These are phyloP conservation scores for Hypsibius dujardini DNA, from an alignment of 1,140 invertebrate genomes.

Conservation along the genomic window DNA sequence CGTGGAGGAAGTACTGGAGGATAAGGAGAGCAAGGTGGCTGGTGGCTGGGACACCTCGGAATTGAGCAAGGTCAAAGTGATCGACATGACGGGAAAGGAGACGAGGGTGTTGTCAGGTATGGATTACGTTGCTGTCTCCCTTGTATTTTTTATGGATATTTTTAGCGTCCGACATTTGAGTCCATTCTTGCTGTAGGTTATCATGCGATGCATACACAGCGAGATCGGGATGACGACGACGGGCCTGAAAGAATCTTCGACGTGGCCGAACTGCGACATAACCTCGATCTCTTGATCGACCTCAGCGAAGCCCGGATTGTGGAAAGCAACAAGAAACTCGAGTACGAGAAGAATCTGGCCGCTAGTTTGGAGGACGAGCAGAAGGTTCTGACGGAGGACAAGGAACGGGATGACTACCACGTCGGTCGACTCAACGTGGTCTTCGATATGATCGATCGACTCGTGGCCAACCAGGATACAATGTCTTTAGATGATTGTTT, in stretches of 20 bases:
- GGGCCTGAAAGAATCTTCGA: slow-evolving; percentile 43
- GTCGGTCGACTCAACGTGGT: slow-evolving; percentile 54
- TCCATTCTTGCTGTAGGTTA: slow-evolving; percentile 46
- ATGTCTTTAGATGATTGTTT: slow-evolving; percentile 53
- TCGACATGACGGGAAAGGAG: slow-evolving; percentile 93
- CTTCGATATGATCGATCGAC: slow-evolving; percentile 44
- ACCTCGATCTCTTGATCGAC: slow-evolving; percentile 72
- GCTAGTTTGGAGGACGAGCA: slow-evolving; percentile 60
- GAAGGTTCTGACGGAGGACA: slow-evolving; percentile 46
- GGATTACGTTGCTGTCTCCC: slow-evolving; percentile 20
- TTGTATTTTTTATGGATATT: slow-evolving; percentile 17
- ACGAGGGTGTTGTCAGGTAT: slow-evolving; percentile 61
- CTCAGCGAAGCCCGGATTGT: slow-evolving; percentile 89
- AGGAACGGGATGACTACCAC: slow-evolving; percentile 52
- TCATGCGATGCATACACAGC: slow-evolving; percentile 57
- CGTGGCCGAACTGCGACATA: slow-evolving; percentile 75
- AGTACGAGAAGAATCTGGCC: slow-evolving; percentile 54
- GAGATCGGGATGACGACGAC: slow-evolving; percentile 33
- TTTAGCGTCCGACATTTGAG: no score
- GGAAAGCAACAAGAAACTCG: slow-evolving; percentile 57
- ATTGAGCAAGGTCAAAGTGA: slow-evolving; percentile 68
- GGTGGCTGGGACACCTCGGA: slow-evolving; percentile 37
- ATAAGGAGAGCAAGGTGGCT: slow-evolving; percentile 30
- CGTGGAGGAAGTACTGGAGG: slow-evolving; percentile 76
- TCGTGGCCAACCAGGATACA: background rate